Base-by-base conservation (phyloP, 2,888 invertebrate species). In the Sicus ferrugineus region DNA sequence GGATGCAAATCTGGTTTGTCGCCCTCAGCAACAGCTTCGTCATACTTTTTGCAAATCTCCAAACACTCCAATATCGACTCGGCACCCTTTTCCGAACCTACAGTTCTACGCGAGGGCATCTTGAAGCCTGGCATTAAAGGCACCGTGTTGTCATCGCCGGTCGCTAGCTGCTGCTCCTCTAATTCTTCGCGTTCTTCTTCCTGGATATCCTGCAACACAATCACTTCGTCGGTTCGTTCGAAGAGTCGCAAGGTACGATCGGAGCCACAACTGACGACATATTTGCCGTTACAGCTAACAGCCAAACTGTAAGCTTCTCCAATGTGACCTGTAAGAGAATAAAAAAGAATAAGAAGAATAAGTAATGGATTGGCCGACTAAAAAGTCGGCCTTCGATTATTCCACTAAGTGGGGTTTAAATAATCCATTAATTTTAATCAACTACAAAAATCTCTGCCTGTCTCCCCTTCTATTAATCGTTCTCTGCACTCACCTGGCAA, bases 41-140 rank as follows among this genome's bases (percentile, higher is more conserved):
- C 90, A 2, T 83, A 86, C 76, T 90, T 82, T 79, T 91, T 89
- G 23, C 91, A 90, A 64, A 95, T 88, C 69, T 94, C 93, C 67
- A 99, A 84, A 75, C 96, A 97, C 84, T 98, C 98, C 78, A 97
- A 87, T 74, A 99, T 90, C 65, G 92, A 90, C 83, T 98, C 98
- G 31, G 97, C 95, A 90, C 80, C 81, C 62, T 84, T 81, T 72
- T 86, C 86, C 0, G 85, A 79, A 0, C 85, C 86, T 6, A 86
- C 83, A 0, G 86, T 85, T 86, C 96, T 96, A 78, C 92, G 92
- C 0, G 96, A 93, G 0, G 98, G 93, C 82, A 98, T 87, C 66
- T 89, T 91, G 2, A 94, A 89, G 61, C 92, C 92, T 0, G 92
- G 91, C 70, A 93, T 88, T 1, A 92, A 90, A 0, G 91, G 90